phyloP scores from a whole-genome alignment of 2,888 invertebrate species.

The Limnephilus auricula region DNA sequence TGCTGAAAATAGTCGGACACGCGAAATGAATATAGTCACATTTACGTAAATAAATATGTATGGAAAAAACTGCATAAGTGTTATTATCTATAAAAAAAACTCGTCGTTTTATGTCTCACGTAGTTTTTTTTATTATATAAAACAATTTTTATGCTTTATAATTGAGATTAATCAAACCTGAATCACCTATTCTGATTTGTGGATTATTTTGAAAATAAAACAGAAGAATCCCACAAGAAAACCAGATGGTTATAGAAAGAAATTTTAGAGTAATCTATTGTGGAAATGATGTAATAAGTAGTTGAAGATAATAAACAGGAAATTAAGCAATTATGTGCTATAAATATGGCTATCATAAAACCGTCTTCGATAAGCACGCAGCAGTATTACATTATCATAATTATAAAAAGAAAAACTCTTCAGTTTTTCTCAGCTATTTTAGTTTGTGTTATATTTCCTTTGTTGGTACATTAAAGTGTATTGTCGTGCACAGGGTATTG shows the following conservation, averaged over 20 bases:
- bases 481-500: too few species aligned
- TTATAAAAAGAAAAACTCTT: neutral
- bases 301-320: neutral
- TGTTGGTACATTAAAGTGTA: too few species aligned
- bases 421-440: too few species aligned
- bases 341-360: neutral
- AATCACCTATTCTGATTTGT: neutral
- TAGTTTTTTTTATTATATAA: neutral
- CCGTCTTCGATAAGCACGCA: neutral
- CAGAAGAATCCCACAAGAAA: neutral
- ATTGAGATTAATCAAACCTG: neutral
- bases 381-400: neutral
- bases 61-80: too few species aligned
- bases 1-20: too few species aligned
- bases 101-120: neutral
- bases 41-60: neutral
- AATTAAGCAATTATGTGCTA: neutral
- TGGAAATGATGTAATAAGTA: neutral
- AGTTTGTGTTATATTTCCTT: too few species aligned
- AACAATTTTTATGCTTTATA: neutral
- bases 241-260: neutral
- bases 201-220: neutral
- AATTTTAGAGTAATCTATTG: neutral
- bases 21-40: too few species aligned
- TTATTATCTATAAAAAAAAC: neutral